These are phyloP conservation scores for Altica lythri DNA, from an alignment of 2,888 invertebrate genomes.

Conservation along the genomic window DNA sequence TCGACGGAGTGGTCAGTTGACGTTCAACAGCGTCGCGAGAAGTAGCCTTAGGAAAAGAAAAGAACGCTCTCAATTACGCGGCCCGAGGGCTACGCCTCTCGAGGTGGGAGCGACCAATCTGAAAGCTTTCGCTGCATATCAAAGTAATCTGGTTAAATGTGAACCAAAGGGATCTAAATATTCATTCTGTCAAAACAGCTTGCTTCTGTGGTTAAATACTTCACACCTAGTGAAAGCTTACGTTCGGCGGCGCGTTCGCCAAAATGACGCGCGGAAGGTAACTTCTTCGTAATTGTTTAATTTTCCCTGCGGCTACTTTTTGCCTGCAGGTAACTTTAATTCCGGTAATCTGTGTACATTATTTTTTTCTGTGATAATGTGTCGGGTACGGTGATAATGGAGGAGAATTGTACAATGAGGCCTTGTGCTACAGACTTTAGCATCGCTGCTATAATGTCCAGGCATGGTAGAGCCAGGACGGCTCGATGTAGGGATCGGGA, in stretches of 20 bases:
- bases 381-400: slow-evolving; percentile 55
- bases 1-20: slow-evolving; percentile 62
- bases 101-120: slow-evolving; percentile 60
- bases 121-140: slow-evolving; percentile 56
- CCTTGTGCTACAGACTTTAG: slow-evolving; percentile 94
- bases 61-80: slow-evolving; percentile 63
- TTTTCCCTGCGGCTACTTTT: too few species aligned
- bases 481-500: slow-evolving; percentile 61
- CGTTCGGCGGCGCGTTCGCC: slow-evolving; percentile 10
- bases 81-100: slow-evolving; percentile 53
- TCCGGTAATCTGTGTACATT: slow-evolving; percentile 45
- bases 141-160: slow-evolving; percentile 57
- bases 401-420: slow-evolving; percentile 71
- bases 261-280: slow-evolving; percentile 20
- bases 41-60: slow-evolving; percentile 40
- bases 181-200: slow-evolving; percentile 59
- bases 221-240: slow-evolving; percentile 32
- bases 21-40: slow-evolving; percentile 59
- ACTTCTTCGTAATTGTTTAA: too few species aligned
- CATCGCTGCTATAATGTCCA: slow-evolving; percentile 93
- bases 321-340: too few species aligned
- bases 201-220: slow-evolving; percentile 49
- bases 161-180: slow-evolving; percentile 57
- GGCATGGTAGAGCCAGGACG: slow-evolving; percentile 66
- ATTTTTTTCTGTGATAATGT: slow-evolving; percentile 39